Base-by-base conservation (phyloP, 2,888 invertebrate species). In the Athripsodes cinereus region DNA sequence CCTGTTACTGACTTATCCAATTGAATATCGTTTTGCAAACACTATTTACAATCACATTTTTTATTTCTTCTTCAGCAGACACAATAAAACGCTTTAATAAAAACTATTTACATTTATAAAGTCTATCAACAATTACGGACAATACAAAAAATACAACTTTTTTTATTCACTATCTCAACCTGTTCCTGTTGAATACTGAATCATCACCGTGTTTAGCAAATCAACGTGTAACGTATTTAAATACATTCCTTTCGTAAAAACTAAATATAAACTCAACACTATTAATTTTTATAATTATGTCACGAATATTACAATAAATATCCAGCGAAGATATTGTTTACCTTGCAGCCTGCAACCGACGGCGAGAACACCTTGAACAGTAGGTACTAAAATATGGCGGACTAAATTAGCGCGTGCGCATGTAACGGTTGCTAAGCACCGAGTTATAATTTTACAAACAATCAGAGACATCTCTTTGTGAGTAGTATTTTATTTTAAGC, bases 371-470 rank as follows among this genome's bases (percentile, higher is more conserved):
- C 57, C 57, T 60, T 57, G 57, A 60, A 52, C 50, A 57, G 57
- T 60, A 60, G 60, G 57, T 60, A 60, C 60, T 57, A 57, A 60
- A 60, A 60, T 60, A 60, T 60, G 60, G 60, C 60, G 60, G 60
- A 57, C 57, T 51, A 54, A 50, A 22, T 31, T 47, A 55, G 60
- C 57, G 60, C 60, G 55, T 60, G 60, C 57, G 60, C 60, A 18
- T n/a, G 47, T 47, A 40, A 40, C 40, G 2, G 40, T 16, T 40
- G 13, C 13, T 26, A 3, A 10, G 10, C 26, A 26, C n/a, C n/a
- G n/a, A n/a, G n/a, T n/a, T n/a, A n/a, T n/a, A n/a, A n/a, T n/a
- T n/a, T n/a, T n/a, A n/a, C n/a, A n/a, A n/a, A n/a, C n/a, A n/a
- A n/a, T n/a, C n/a, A n/a, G n/a, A n/a, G n/a, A n/a, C n/a, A n/a